phyloP scores from a whole-genome alignment of 53 echinoderm and acorn worm genomes.

The Zoroaster sp. region DNA sequence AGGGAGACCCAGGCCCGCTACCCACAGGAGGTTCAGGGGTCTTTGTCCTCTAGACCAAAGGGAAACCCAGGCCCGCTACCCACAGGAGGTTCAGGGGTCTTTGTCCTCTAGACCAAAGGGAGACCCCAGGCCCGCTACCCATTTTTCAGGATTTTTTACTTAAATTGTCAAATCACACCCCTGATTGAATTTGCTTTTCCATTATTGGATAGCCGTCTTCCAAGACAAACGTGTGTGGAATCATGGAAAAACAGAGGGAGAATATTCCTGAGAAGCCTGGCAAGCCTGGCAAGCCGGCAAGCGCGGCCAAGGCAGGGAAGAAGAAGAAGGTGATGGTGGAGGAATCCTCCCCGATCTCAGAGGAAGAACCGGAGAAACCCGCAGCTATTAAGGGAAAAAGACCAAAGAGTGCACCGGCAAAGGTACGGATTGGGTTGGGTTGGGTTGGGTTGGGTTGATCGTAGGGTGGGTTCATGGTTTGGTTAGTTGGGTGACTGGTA shows the following conservation, averaged over 20 bases:
- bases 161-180: too few species aligned
- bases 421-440: constrained; percentile 54
- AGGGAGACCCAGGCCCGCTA: too few species aligned
- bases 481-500: too few species aligned
- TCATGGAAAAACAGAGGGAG: constrained; percentile 84
- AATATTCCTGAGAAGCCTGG: constrained; percentile 96
- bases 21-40: too few species aligned
- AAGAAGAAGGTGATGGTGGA: constrained; percentile 53
- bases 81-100: too few species aligned
- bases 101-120: too few species aligned
- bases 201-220: constrained; percentile 69
- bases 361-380: constrained; percentile 49
- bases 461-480: not conserved
- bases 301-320: constrained; percentile 41
- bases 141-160: too few species aligned
- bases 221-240: constrained; percentile 74
- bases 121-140: too few species aligned
- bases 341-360: constrained; percentile 41
- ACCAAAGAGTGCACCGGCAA: constrained; percentile 93
- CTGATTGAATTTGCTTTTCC: too few species aligned
- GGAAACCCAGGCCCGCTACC: too few species aligned
- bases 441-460: not conserved
- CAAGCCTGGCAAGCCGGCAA: constrained; percentile 84
- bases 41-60: too few species aligned
- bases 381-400: constrained; percentile 59